Conservation (phyloP, 2,113 vertebrate species). For the Otolemur garnettii region DNA sequence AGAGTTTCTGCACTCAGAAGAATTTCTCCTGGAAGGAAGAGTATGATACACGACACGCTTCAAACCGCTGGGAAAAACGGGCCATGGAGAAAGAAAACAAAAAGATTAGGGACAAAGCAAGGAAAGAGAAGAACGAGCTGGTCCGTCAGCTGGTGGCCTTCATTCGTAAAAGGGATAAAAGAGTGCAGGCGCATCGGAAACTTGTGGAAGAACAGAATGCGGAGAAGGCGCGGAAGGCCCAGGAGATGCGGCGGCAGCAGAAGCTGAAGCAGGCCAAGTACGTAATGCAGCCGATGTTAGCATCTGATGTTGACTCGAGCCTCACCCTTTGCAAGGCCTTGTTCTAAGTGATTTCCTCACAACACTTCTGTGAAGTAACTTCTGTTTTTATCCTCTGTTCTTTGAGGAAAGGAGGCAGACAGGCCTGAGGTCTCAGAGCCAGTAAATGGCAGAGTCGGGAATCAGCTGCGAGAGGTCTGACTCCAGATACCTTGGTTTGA, state of each 20-base stretch:
- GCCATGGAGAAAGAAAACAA: constrained; percentile 99
- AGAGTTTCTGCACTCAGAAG: constrained; percentile 97
- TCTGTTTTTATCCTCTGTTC: neutral
- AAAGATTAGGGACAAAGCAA: constrained; percentile 94
- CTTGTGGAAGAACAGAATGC: constrained; percentile 96
- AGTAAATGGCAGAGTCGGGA: neutral
- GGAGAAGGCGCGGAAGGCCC: constrained; percentile 93
- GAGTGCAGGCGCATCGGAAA: constrained; percentile 96
- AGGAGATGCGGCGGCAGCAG: constrained; percentile 94
- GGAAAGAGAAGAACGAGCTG: constrained; percentile 95
- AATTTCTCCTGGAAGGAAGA: constrained; percentile 98
- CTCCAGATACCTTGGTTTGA: neutral
- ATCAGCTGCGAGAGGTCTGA: neutral
- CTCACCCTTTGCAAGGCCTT: neutral
- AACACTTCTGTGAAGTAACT: neutral
- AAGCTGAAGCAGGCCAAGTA: constrained; percentile 95
- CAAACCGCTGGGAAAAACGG: constrained; percentile 98
- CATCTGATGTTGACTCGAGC: neutral
- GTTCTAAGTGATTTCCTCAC: neutral
- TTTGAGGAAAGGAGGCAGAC: neutral
- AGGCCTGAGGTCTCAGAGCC: neutral
- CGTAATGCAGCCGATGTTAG: constrained; percentile 19
- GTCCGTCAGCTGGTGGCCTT: constrained; percentile 96
- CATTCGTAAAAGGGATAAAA: constrained; percentile 94
- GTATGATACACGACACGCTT: constrained; percentile 96